Evolutionary conservation across 2,113 vertebrate genomes (phyloP).

Genomic region (Nerophis ophidion): DNA sequence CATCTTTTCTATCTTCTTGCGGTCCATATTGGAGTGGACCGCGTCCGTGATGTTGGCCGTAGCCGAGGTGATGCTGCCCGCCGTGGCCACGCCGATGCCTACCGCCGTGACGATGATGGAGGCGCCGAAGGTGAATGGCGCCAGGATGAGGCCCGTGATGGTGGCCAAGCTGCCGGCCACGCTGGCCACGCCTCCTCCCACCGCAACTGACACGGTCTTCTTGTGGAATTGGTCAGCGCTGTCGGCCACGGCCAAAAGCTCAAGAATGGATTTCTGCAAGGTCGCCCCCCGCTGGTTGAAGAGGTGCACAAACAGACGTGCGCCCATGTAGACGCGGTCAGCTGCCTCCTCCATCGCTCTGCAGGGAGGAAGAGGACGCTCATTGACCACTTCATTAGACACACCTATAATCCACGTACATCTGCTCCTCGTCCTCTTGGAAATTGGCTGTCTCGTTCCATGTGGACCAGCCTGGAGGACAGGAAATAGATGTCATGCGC

Average conservation of each 20-base stretch:
- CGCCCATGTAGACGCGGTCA: constrained; percentile 68
- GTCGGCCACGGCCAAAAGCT: constrained; percentile 60
- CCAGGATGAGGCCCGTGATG: constrained; percentile 71
- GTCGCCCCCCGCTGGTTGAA: constrained; percentile 64
- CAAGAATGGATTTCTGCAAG: constrained; percentile 54
- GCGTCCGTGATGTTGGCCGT: constrained; percentile 71
- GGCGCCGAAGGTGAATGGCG: constrained; percentile 69
- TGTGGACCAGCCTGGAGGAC: constrained; percentile 58
- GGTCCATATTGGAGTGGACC: constrained; percentile 66
- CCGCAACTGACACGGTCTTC: constrained; percentile 49
- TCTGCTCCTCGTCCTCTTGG: constrained; percentile 40
- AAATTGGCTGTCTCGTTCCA: constrained; percentile 59
- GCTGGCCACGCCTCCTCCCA: constrained; percentile 69
- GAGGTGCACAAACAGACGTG: constrained; percentile 64
- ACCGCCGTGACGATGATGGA: constrained; percentile 70
- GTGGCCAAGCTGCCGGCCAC: constrained; percentile 66
- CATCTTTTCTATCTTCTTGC: constrained; percentile 73
- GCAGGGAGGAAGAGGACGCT: not conserved
- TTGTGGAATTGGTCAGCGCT: constrained; percentile 63
- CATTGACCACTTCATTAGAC: not conserved
- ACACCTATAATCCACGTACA: constrained; percentile 30
- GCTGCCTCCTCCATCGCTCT: constrained; percentile 67
- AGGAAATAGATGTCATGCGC: not conserved
- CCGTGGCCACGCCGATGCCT: constrained; percentile 71
- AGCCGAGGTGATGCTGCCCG: constrained; percentile 70